phyloP scores from a whole-genome alignment of 2,888 invertebrate genomes.

The Galerucella pusilla region DNA sequence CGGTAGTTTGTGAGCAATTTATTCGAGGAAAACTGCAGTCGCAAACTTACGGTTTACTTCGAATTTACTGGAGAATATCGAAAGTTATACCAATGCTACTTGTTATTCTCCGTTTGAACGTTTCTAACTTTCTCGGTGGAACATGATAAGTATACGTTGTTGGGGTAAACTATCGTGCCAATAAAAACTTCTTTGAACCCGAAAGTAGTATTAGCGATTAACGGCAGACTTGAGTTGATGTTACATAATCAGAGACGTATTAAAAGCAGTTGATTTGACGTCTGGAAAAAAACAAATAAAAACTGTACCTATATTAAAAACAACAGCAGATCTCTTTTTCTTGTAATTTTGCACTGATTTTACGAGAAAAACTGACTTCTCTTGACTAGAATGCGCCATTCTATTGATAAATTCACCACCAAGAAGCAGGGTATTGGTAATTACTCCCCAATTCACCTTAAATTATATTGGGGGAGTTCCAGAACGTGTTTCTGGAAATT shows the following conservation, averaged over 20 bases:
- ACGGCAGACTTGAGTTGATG: not conserved
- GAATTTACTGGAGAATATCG: slow-evolving; percentile 23
- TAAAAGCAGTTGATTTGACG: not conserved
- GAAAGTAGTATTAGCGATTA: not conserved
- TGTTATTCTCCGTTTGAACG: slow-evolving; percentile 26
- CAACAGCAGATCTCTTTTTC: no score
- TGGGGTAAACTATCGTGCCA: not conserved
- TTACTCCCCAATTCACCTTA: no score
- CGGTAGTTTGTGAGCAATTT: slow-evolving; percentile 51
- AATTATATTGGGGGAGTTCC: no score
- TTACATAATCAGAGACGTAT: not conserved
- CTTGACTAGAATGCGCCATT: not conserved
- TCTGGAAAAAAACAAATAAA: not conserved
- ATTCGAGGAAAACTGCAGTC: slow-evolving; percentile 36
- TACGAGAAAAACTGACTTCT: no score
- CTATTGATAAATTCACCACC: not conserved
- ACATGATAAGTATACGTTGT: slow-evolving; percentile 3
- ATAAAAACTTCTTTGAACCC: not conserved
- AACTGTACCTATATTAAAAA: no score
- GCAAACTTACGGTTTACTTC: slow-evolving; percentile 25
- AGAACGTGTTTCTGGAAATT: no score
- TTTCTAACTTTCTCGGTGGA: not conserved
- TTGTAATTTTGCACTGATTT: no score
- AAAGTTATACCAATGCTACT: slow-evolving; percentile 15
- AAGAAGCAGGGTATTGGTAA: no score